Evolutionary conservation across 2,113 vertebrate species (phyloP).

Genomic region (Bufo bufo): DNA sequence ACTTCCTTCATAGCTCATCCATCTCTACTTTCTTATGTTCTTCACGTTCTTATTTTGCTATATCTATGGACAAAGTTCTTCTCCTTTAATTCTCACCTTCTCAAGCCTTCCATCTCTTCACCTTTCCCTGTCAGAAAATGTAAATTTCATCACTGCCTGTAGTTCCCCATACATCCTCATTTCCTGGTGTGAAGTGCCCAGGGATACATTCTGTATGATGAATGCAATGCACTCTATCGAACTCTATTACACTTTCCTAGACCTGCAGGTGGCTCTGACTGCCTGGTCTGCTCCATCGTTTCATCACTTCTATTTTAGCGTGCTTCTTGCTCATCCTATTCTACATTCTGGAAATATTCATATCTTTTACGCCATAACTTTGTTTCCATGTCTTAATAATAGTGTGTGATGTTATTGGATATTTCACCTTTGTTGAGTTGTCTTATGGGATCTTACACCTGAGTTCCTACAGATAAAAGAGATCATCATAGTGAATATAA

Average conservation of each 20-base stretch:
- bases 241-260: conserved; percentile 39
- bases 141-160: conserved; percentile 43
- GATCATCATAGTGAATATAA: neutral
- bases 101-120: neutral
- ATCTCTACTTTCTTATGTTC: neutral
- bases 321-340: neutral
- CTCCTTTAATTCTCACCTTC: conserved; percentile 13
- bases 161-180: conserved; percentile 46
- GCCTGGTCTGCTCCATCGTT: neutral
- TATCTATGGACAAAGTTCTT: neutral
- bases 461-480: neutral
- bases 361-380: neutral
- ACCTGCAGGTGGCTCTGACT: conserved; percentile 39
- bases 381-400: neutral
- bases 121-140: conserved; percentile 23
- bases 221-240: conserved; percentile 47
- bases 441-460: neutral
- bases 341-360: neutral
- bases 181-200: conserved; percentile 42
- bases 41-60: neutral
- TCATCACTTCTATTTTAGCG: neutral
- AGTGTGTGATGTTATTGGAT: neutral
- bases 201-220: conserved; percentile 50
- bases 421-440: neutral
- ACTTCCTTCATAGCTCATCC: neutral